Base-by-base conservation (phyloP, 2,113 vertebrate genomes). In the Tympanuchus pallidicinctus region DNA sequence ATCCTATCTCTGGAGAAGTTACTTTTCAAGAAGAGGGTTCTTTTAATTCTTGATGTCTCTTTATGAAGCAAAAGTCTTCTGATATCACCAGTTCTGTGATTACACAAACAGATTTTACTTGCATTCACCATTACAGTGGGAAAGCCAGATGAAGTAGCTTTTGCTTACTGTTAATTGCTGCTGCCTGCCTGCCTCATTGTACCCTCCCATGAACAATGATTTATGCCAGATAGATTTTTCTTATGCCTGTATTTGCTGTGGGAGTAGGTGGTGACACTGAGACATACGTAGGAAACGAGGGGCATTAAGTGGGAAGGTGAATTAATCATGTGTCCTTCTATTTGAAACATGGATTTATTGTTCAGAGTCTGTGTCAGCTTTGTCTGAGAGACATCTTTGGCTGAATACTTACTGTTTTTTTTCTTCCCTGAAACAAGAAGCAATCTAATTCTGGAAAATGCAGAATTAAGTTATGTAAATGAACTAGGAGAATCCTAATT, bases 401-500 rank as follows among this genome's bases (percentile, higher is more conserved):
- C 72, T 89, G 85, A 86, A 27, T 76, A 91, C 70, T 66, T 77
- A 36, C 88, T 83, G 42, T 91, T 88, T 86, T 81, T 81, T 91
- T 83, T 78, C 38, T 66, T 85, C 89, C 30, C 61, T 90, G 36
- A 63, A 88, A 88, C 60, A 83, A 76, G 72, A 52, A 91, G 32
- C 94, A 90, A 59, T 94, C 81, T 79, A 78, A 66, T 91, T 93
- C 92, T 92, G 81, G 60, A 90, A 93, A 94, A 94, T 77, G 36
- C 63, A 86, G 87, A 92, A 94, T 84, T 89, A 72, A 88, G 87
- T 91, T 92, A 93, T 92, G 88, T 59, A 93, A 87, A 88, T 95
- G 73, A 88, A 89, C 65, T 24, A 76, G 56, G 75, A 88, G 94
- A 85, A 86, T 86, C 75, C 63, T 90, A 89, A 89, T 95, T 95